Evolutionary conservation across 1,140 invertebrate genomes (phyloP).

Genomic region (Ditylenchus dipsaci): DNA sequence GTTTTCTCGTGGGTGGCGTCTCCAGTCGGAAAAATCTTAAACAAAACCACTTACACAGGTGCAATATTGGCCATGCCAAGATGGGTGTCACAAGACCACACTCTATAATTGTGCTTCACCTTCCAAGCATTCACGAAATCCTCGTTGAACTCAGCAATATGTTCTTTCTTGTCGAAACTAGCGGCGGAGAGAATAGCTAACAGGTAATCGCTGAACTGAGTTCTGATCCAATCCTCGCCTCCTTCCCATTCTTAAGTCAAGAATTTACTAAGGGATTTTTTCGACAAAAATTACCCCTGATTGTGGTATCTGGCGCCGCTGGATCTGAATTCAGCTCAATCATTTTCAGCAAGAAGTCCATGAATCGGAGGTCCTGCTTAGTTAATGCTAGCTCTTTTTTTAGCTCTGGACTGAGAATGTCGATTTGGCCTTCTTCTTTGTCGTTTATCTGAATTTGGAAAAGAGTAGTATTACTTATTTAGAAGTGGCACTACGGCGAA

Average conservation of each 20-base stretch:
- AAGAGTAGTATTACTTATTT: background rate
- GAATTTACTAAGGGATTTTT: background rate
- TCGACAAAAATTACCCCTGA: background rate
- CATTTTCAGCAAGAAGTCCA: conserved; percentile 82
- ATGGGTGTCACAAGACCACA: conserved; percentile 68
- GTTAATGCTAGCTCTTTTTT: conserved; percentile 77
- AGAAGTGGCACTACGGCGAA: too few species aligned
- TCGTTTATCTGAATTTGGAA: conserved; percentile 48
- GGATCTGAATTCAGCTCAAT: conserved; percentile 74
- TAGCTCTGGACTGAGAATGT: conserved; percentile 78
- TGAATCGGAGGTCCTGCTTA: conserved; percentile 90
- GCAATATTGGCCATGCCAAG: conserved; percentile 57
- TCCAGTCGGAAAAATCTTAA: background rate
- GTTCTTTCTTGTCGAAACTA: conserved; percentile 6
- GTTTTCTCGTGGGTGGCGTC: background rate
- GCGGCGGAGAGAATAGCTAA: conserved; percentile 70
- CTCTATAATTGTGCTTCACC: conserved; percentile 78
- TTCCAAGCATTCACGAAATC: conserved; percentile 79
- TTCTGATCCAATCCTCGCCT: conserved; percentile 87
- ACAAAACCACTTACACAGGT: conserved; percentile 51
- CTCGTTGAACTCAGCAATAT: conserved; percentile 78
- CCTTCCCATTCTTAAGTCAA: conserved; percentile 71
- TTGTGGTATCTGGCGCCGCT: conserved; percentile 61
- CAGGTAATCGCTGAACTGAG: conserved; percentile 87
- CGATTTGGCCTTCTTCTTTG: conserved; percentile 75